Conservation (phyloP, 1,140 invertebrate species). For the Drosophila kikkawai region DNA sequence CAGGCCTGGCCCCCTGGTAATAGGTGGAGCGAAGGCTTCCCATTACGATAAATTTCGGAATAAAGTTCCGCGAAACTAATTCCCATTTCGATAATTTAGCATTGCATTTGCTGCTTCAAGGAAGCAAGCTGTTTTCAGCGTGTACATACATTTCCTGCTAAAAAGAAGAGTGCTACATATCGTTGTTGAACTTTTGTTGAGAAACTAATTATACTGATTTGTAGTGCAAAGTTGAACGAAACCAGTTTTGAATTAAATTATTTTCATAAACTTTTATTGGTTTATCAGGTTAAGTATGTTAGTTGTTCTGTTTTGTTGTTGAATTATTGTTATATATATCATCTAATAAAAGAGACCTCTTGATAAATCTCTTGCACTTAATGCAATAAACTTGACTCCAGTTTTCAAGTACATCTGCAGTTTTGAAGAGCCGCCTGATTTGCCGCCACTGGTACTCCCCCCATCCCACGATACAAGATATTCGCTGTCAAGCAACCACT, state of each 20-base stretch:
- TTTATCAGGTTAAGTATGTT: too few species aligned
- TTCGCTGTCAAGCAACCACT: slow-evolving; percentile 57
- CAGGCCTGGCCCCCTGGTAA: background rate
- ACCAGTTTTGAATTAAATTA: background rate
- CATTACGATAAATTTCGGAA: slow-evolving; percentile 19
- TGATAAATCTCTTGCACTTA: background rate
- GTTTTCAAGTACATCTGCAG: background rate
- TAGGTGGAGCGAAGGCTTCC: slow-evolving; percentile 5
- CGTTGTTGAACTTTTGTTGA: slow-evolving; percentile 1
- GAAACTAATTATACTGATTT: background rate
- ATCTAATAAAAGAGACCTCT: background rate
- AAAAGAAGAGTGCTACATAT: background rate
- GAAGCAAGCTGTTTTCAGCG: background rate
- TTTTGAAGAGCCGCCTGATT: background rate
- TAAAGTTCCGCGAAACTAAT: slow-evolving; percentile 7
- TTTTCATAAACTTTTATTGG: too few species aligned
- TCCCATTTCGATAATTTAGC: slow-evolving; percentile 3
- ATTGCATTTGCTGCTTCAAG: background rate
- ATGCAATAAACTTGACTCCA: background rate
- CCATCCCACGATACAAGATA: slow-evolving; percentile 6
- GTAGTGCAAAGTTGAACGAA: background rate
- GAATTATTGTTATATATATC: background rate
- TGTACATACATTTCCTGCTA: background rate
- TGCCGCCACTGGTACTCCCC: background rate
- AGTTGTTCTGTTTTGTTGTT: background rate